phyloP scores from a whole-genome alignment of 23 tunicate genomes.

The Halocynthia aurantium region DNA sequence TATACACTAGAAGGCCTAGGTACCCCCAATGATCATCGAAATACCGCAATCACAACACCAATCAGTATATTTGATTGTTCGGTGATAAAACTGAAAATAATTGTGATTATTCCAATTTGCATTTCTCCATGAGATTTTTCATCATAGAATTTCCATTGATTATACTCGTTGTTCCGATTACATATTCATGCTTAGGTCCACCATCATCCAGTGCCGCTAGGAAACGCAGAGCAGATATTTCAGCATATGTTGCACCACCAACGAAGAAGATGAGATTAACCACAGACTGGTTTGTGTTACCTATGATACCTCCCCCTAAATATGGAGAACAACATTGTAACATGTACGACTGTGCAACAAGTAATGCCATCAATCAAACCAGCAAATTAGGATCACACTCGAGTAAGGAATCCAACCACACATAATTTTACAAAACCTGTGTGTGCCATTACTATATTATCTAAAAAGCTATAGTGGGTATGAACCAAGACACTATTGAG shows the following conservation, averaged over 20 bases:
- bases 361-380: neutral
- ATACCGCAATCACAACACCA: too few relatives aligned
- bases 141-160: slow-evolving; percentile 60
- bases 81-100: too few relatives aligned
- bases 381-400: neutral
- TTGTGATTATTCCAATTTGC: neutral
- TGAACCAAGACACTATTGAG: too few relatives aligned
- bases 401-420: neutral
- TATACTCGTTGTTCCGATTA: slow-evolving; percentile 61
- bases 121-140: slow-evolving; percentile 30
- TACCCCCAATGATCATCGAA: too few relatives aligned
- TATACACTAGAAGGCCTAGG: too few relatives aligned
- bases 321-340: neutral
- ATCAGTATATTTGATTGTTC: too few relatives aligned
- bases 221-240: slow-evolving; percentile 79
- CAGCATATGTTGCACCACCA: slow-evolving; percentile 89
- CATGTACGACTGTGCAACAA: neutral
- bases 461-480: too few relatives aligned
- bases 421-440: neutral
- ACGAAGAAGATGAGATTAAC: slow-evolving; percentile 74
- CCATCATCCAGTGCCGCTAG: slow-evolving; percentile 48
- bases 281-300: slow-evolving; percentile 17
- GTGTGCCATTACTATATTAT: too few relatives aligned
- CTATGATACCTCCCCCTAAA: slow-evolving; percentile 14
- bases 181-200: slow-evolving; percentile 52